These are phyloP conservation scores for Holothuria leucospilota DNA, from an alignment of 53 echinoderm and acorn worm genomes.

Conservation along the genomic window DNA sequence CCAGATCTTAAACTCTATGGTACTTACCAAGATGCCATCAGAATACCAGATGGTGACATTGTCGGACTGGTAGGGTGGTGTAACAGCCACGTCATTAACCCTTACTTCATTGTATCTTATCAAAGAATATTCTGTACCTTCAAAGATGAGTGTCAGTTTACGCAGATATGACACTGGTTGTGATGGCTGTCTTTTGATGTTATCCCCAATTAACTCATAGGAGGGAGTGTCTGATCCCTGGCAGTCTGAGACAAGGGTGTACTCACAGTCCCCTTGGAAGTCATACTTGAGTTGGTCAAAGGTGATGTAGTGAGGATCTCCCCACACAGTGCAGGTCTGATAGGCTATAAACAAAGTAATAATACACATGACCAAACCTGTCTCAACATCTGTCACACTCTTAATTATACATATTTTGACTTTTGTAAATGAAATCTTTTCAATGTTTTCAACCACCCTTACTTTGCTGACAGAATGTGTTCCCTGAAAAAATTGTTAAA, in stretches of 20 bases:
- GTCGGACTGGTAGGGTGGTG: slow-evolving; percentile 35
- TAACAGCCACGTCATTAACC: slow-evolving; percentile 64
- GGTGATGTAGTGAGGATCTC: slow-evolving; percentile 96
- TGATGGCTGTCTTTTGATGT: slow-evolving; percentile 74
- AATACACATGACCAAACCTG: too few relatives aligned
- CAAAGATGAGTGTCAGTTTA: slow-evolving; percentile 59
- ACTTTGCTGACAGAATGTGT: too few relatives aligned
- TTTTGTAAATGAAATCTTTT: too few relatives aligned
- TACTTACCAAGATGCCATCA: slow-evolving; percentile 44
- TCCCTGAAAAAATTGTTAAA: too few relatives aligned
- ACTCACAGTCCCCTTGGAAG: slow-evolving; percentile 94
- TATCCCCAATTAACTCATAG: slow-evolving; percentile 75
- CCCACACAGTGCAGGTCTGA: slow-evolving; percentile 80
- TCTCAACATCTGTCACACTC: too few relatives aligned
- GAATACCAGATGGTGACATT: slow-evolving; percentile 56
- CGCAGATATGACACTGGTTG: slow-evolving; percentile 67
- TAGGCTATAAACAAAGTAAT: slow-evolving; percentile 11
- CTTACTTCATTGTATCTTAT: slow-evolving; percentile 62
- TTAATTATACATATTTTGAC: too few relatives aligned
- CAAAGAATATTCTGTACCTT: slow-evolving; percentile 54
- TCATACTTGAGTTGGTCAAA: slow-evolving; percentile 76
- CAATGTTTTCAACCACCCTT: too few relatives aligned
- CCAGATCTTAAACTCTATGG: too few relatives aligned
- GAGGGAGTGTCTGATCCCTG: slow-evolving; percentile 29
- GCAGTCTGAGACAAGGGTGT: slow-evolving; percentile 78